Percentiles rank a stretch among this genome's conserved stretches.
phyloP scores from a whole-genome alignment of 2,113 vertebrate species.

The Colinus virginianus region DNA sequence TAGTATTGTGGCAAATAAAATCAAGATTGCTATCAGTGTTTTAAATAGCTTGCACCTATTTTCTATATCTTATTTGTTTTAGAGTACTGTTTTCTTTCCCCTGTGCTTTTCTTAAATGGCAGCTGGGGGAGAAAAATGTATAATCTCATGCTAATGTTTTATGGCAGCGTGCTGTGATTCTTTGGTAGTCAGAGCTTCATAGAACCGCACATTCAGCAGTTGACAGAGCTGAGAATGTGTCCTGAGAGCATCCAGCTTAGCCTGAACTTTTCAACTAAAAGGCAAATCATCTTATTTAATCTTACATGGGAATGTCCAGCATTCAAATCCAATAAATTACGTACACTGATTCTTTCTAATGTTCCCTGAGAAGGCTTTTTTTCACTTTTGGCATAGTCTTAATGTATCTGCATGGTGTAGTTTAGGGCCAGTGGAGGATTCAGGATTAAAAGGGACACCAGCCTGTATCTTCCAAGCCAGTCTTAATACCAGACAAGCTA shows the following conservation, averaged over 20 bases:
- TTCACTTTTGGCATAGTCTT: neutral
- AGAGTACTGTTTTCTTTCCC: neutral
- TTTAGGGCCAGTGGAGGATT: neutral
- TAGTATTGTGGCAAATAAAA: neutral
- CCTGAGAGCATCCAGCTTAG: constrained; percentile 14
- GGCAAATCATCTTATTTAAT: constrained; percentile 33
- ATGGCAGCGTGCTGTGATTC: constrained; percentile 2
- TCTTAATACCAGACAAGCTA: neutral
- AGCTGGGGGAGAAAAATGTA: accelerated
- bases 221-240: neutral
- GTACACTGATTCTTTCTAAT: neutral
- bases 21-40: neutral
- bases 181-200: constrained; percentile 2
- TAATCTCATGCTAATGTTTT: constrained; percentile 2
- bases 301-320: constrained; percentile 39
- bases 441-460: neutral
- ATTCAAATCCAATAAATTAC: constrained; percentile 1
- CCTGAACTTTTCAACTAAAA: constrained; percentile 41
- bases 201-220: constrained; percentile 47
- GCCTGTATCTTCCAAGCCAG: neutral
- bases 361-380: neutral
- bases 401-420: neutral
- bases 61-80: neutral
- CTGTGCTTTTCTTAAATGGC: neutral
- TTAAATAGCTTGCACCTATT: neutral